Conservation (phyloP, 2,888 invertebrate species). For the Pyrrhosoma nymphula region DNA sequence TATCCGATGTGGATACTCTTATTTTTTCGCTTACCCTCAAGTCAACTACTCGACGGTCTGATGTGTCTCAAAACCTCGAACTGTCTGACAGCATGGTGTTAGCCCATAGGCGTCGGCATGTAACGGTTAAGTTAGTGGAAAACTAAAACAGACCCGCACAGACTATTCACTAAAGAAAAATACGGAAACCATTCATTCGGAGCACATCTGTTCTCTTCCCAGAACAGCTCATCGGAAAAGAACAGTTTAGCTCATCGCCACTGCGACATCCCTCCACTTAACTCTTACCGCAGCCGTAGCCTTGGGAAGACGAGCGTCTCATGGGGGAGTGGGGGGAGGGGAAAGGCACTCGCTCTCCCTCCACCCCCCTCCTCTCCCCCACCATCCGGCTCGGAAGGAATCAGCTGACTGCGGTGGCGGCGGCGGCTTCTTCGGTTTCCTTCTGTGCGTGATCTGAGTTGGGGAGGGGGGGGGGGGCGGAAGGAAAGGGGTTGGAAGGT, state of each 20-base stretch:
- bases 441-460: conserved; percentile 68
- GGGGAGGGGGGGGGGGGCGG: conserved; percentile 42
- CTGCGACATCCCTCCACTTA: neutral
- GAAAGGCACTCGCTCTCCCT: conserved; percentile 74
- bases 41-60: no score
- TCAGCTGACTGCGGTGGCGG: conserved; percentile 70
- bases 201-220: neutral
- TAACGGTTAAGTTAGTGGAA: no score
- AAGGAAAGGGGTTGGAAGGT: conserved; percentile 68
- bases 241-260: neutral
- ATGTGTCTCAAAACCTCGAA: no score
- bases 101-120: no score
- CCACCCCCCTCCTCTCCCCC: conserved; percentile 79
- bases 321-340: neutral
- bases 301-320: neutral
- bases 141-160: no score
- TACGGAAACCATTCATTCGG: no score
- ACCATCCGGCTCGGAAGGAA: conserved; percentile 77
- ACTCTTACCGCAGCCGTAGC: neutral
- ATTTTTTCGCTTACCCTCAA: no score
- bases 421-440: conserved; percentile 44
- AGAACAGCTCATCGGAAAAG: neutral
- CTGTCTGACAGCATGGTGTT: no score
- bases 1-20: no score
- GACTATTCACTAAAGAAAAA: no score